Evolutionary conservation across 35 echinoderm and acorn worm species (phyloP), one percentile per base, ranked within the genome.

Genomic region (Amphiura filiformis): DNA sequence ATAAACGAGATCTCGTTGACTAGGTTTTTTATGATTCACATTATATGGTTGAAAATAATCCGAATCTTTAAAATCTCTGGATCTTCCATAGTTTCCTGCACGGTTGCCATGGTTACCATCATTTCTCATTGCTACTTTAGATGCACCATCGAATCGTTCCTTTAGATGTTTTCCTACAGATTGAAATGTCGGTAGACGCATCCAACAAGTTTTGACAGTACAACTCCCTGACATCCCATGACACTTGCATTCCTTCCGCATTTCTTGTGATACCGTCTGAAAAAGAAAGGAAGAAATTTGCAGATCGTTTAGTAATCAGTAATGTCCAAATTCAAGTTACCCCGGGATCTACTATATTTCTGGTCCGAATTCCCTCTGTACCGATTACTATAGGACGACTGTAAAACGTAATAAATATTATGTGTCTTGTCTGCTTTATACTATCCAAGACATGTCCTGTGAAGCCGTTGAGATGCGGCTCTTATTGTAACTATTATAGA

Each of bases 211-310:
- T 52, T 90, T 61, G 20, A 99, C 77, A 17, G 89, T 84, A 77
- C 96, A 99, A 80, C 96, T 99, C 20, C 96, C 96, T 30, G 96
- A 99, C 96, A 99, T 99, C 15, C 96, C 96, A 84, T 99, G 96
- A 70, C 96, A 99, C 70, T 99, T 99, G 41, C 96, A 99, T 39
- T 94, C 93, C 41, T 83, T 77, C 13, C 85, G 78, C 96, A 99
- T 99, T 64, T 90, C 93, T 18, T 81, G 78, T 32, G 90, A 65
- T 14, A 99, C 90, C 57, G 92, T 95, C 96, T 99, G 84, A 38
- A 86, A 79, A 89, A 86, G 22, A 83, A 76, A 40, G 28, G 56
- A 83, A 89, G 12, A 13, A 47, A 34, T 30, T 78, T 36, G 17
- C 42, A 0, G 17, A 76, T 26, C n/a, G 64, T 36, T 80, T 7